Evolutionary conservation across 2,888 invertebrate genomes (phyloP), one percentile per base, ranked within the genome.

Genomic region (Zaprionus lineosus): DNA sequence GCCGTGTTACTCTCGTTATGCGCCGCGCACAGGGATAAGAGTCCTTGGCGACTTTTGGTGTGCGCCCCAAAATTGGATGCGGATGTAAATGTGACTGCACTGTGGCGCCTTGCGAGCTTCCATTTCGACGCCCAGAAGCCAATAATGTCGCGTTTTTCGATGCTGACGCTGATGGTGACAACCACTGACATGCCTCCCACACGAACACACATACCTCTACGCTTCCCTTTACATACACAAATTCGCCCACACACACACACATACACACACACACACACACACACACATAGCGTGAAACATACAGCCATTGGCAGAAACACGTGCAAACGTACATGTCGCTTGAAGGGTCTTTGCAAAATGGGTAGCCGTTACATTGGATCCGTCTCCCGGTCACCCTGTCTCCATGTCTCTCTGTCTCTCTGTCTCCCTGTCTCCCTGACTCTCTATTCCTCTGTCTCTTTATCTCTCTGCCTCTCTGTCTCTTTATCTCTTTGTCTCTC

Each of bases 151-250:
- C 52, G 53, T 55, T 57, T 69, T 61, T 55, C 53, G 70, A 41
- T 31, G 24, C 19, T 74, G 61, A 62, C 64, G 74, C 65, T 78
- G 76, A 76, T 73, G 72, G 72, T 76, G 85, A 83, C 83, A 82
- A 61, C 67, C 74, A 68, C 67, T 74, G 78, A 81, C 81, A 84
- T 70, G 73, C 43, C 53, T 34, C 36, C 44, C 50, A 51, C 36
- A 48, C 39, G 60, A 39, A 21, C 56, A 46, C 52, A 33, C 43
- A 51, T 57, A 39, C n/a, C n/a, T n/a, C n/a, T n/a, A n/a, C n/a
- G n/a, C n/a, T n/a, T n/a, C n/a, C n/a, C n/a, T n/a, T n/a, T n/a
- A n/a, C n/a, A n/a, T n/a, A n/a, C n/a, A n/a, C n/a, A n/a, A n/a
- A n/a, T n/a, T n/a, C n/a, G n/a, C 39, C n/a, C n/a, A n/a, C 14